A percentile compares a stretch with the other conserved stretches of the same genome.
Evolutionary conservation across 2,113 vertebrate genomes (phyloP).

Genomic region (Drymodes brunneopygia): DNA sequence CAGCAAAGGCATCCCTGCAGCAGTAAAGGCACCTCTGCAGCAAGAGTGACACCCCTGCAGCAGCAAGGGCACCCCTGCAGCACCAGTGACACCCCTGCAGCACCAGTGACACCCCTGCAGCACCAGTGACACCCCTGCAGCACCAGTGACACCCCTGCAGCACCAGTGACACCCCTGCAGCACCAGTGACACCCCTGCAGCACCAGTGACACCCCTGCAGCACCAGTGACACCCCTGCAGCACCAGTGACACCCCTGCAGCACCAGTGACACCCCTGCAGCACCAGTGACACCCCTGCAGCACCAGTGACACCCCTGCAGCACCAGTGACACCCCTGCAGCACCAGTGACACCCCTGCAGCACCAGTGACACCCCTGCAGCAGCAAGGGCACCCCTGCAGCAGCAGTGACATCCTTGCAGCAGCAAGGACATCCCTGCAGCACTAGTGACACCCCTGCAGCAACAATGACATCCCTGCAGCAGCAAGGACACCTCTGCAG

Average conservation of each 20-base stretch:
- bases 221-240: rapidly evolving
- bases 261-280: rapidly evolving
- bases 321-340: background rate
- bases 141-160: background rate
- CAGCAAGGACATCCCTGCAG: rapidly evolving
- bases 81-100: background rate
- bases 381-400: background rate
- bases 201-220: background rate
- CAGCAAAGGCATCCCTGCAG: background rate
- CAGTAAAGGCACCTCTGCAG: background rate
- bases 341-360: background rate
- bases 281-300: background rate
- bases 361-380: background rate
- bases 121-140: background rate
- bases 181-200: background rate
- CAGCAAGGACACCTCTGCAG: background rate
- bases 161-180: background rate
- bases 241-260: background rate
- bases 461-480: background rate
- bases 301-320: background rate
- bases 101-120: too few species aligned
- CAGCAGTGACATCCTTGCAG: rapidly evolving
- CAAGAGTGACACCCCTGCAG: background rate
- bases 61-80: background rate
- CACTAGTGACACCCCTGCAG: background rate